Evolutionary conservation across 2,888 invertebrate species (phyloP), one percentile per base, ranked within the genome.

Genomic region (Bibio marci): DNA sequence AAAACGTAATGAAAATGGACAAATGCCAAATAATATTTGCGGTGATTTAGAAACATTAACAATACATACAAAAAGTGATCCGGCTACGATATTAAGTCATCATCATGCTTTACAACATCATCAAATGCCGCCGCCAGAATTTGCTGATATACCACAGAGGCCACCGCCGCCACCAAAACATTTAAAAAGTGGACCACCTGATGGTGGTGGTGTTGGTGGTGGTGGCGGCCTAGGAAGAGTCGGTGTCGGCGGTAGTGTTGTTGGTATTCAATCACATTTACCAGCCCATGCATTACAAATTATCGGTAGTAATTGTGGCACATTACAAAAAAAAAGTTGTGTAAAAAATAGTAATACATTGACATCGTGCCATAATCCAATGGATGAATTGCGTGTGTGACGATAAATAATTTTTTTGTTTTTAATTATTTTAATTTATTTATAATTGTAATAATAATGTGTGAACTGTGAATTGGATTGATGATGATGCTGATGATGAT

Each of bases 361-460:
- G 10, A 27, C 35, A 15, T 4, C 25, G n/a, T 22, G 39, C 14
- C 39, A 39, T 26, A 64, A 58, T 53, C 64, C 73, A 48, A 81
- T 83, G 80, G 83, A 85, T 64, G 83, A 83, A 62, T 54, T 83
- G 64, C 65, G 83, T 43, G 83, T 85, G 79, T 85, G 83, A 83
- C 81, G 73, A 57, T 62, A 62, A 44, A 39, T 44, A 37, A 44
- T n/a, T n/a, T n/a, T n/a, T n/a, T n/a, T n/a, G n/a, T n/a, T n/a
- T n/a, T n/a, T n/a, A n/a, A n/a, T n/a, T n/a, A n/a, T n/a, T n/a
- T n/a, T n/a, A n/a, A n/a, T n/a, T n/a, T n/a, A n/a, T n/a, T n/a
- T n/a, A n/a, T n/a, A n/a, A n/a, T n/a, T n/a, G n/a, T n/a, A n/a
- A n/a, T n/a, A n/a, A n/a, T n/a, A n/a, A n/a, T n/a, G n/a, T n/a